Conservation (phyloP, 2,888 invertebrate species). For the Sisyra nigra region DNA sequence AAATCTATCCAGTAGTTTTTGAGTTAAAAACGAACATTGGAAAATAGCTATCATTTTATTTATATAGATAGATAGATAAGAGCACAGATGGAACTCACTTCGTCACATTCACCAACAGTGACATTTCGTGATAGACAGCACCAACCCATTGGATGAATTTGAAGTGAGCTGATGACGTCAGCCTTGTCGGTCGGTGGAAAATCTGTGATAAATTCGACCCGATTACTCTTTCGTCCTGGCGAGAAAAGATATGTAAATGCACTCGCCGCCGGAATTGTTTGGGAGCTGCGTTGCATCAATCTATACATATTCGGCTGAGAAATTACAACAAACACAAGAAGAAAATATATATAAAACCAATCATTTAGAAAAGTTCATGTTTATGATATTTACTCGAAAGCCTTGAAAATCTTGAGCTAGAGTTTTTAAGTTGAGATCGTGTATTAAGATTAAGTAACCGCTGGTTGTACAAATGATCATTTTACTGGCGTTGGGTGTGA, state of each 20-base stretch:
- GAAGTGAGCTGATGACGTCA: slow-evolving; percentile 75
- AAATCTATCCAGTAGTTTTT: too few species aligned
- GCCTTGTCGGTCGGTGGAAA: slow-evolving; percentile 77
- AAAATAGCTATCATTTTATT: too few species aligned
- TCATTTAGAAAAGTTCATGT: not conserved
- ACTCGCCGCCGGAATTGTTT: slow-evolving; percentile 63
- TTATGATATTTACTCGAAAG: slow-evolving; percentile 47
- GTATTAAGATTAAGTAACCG: slow-evolving; percentile 78
- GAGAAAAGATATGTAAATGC: slow-evolving; percentile 72
- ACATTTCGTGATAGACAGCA: slow-evolving; percentile 78
- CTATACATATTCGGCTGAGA: slow-evolving; percentile 76
- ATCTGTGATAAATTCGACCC: slow-evolving; percentile 81
- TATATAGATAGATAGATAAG: too few species aligned
- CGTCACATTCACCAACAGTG: slow-evolving; percentile 68
- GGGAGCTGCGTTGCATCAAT: slow-evolving; percentile 74
- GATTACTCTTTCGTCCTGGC: slow-evolving; percentile 52
- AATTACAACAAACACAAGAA: too few species aligned
- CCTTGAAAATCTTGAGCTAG: slow-evolving; percentile 66
- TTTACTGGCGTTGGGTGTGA: slow-evolving; percentile 73
- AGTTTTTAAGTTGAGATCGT: slow-evolving; percentile 68
- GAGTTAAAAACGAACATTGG: too few species aligned
- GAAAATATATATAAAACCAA: not conserved
- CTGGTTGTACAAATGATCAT: slow-evolving; percentile 83
- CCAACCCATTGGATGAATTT: slow-evolving; percentile 84
- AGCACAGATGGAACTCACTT: too few species aligned